Percentiles rank a stretch among this genome's conserved stretches.
phyloP scores from a whole-genome alignment of 2,797 vertebrate species.

The Eulemur coronatus region DNA sequence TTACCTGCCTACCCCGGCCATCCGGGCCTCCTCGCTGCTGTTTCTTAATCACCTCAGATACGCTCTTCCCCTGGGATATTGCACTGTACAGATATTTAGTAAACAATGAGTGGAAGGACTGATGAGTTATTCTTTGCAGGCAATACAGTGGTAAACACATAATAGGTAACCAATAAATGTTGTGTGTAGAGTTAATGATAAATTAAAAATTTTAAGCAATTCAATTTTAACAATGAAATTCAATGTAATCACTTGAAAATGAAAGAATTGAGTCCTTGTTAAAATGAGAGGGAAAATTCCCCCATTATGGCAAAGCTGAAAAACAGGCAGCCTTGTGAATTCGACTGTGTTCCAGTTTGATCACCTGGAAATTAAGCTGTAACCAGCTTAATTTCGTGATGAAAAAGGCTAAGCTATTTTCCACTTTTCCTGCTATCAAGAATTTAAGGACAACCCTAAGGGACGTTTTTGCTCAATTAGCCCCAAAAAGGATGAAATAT shows the following conservation, averaged over 20 bases:
- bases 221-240: not conserved
- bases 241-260: not conserved
- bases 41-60: not conserved
- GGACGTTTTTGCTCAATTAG: conserved; percentile 30
- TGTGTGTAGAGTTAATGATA: not conserved
- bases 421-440: not conserved
- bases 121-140: not conserved
- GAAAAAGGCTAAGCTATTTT: conserved; percentile 36
- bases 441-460: not conserved
- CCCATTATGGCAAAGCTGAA: not conserved
- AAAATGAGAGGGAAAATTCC: not conserved
- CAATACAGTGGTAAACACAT: not conserved
- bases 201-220: not conserved
- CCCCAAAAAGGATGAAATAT: conserved; percentile 13
- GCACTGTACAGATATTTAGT: not conserved
- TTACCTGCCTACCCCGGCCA: not conserved
- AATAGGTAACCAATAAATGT: not conserved
- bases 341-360: not conserved
- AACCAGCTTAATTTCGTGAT: conserved; percentile 22
- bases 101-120: not conserved
- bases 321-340: not conserved
- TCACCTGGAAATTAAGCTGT: conserved; percentile 31
- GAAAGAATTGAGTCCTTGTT: not conserved
- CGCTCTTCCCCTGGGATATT: not conserved
- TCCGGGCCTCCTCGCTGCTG: no score